Base-by-base conservation (phyloP, 2,113 vertebrate genomes). In the Cynoglossus semilaevis region DNA sequence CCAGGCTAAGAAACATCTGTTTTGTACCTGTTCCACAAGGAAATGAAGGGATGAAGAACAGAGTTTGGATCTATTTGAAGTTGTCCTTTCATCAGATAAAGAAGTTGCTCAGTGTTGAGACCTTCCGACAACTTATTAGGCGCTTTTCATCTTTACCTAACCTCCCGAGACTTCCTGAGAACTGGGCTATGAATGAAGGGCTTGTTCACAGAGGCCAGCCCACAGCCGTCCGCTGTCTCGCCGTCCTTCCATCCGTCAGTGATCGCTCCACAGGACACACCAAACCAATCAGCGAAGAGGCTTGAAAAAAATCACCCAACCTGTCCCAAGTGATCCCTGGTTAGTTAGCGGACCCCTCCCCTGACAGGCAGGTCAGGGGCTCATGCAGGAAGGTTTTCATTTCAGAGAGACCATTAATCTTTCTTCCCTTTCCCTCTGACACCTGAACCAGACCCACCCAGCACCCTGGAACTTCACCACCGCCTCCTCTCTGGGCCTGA, bases 381-480 rank as follows among this genome's bases (percentile, higher is more conserved):
- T 59, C 68, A 66, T 19, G 64, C 73, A 82, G 80, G 70, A 80
- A 72, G 66, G 80, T 68, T 68, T 72, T 72, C 22, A 40, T 77
- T 81, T 83, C 74, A 81, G 61, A 71, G 63, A 71, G 64, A 72
- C 68, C 87, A 89, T 89, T 89, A 87, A 90, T 91, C 88, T 89
- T 88, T 83, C 85, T 87, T 69, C 66, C 71, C 70, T 81, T 84
- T 81, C 81, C 80, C 69, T 69, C 57, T 84, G 84, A 85, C 72
- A 89, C 76, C 58, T 84, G 74, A 90, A 79, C 77, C 76, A 59
- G 57, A 79, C 68, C 49, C 73, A 63, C 76, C 75, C 84, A 81
- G 80, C 58, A 54, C 59, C 60, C 18, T 18, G 62, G 52, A 48
- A 37, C 82, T 85, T 79, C 51, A 53, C 79, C 79, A 40, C 74